Percentiles rank a stretch among this genome's conserved stretches.
Evolutionary conservation across 2,797 vertebrate genomes (phyloP).

Genomic region (Manis pentadactyla): DNA sequence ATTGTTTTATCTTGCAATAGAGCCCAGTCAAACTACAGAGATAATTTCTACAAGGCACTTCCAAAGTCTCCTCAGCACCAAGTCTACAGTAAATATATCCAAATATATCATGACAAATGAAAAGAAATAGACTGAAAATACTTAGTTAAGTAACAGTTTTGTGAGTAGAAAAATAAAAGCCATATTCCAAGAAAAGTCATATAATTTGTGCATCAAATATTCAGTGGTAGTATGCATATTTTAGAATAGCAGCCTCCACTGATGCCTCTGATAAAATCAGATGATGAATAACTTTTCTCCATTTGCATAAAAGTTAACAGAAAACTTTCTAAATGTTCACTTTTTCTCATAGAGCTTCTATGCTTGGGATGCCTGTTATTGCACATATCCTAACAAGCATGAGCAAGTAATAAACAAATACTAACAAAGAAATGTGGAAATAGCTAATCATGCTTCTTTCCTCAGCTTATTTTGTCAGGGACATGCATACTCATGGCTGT

Average conservation of each 20-base stretch:
- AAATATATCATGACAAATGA: constrained; percentile 47
- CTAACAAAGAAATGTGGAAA: neutral
- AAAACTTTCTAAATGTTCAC: constrained; percentile 44
- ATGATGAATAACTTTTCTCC: constrained; percentile 7
- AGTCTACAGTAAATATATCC: constrained; percentile 55
- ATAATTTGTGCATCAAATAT: neutral
- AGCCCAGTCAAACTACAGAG: constrained; percentile 56
- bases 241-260: neutral
- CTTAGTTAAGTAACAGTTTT: constrained; percentile 30
- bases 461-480: neutral
- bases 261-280: neutral
- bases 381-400: neutral
- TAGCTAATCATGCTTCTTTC: neutral
- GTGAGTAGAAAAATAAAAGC: constrained; percentile 31
- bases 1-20: constrained; percentile 76
- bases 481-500: neutral
- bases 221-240: neutral
- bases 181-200: constrained; percentile 15
- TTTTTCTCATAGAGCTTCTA: neutral
- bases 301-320: constrained; percentile 1
- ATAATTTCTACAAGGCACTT: constrained; percentile 69
- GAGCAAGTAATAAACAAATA: constrained; percentile 25
- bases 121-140: constrained; percentile 54
- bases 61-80: constrained; percentile 72
- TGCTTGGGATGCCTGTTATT: neutral